Base-by-base conservation (phyloP, 2,113 vertebrate species). In the Emydura subglobosa region DNA sequence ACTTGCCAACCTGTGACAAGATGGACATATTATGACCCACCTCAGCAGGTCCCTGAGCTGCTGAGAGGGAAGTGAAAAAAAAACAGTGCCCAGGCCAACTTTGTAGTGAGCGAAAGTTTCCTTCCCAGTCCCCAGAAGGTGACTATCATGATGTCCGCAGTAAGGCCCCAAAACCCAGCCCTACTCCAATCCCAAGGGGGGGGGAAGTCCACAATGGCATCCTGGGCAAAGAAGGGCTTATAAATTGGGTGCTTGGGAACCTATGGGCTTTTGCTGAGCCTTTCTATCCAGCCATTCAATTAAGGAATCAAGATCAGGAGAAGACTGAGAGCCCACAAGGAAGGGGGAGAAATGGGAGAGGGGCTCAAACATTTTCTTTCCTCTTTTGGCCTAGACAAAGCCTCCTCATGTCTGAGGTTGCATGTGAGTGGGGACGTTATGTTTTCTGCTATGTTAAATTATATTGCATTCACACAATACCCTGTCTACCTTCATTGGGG, bases 381-480 rank as follows among this genome's bases (percentile, higher is more conserved):
- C 13, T 61, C 59, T 39, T 8, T 39, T 86, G 4, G 0, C 79
- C 68, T 83, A 53, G 59, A 88, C 27, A 74, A 57, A 53, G 5
- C 1, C 5, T 84, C 49, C 12, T 86, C 72, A 95, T 51, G 4
- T 51, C 55, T 82, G 10, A 68, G 3, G 21, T 74, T 85, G 10
- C n/a, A 79, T 29, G 25, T 34, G 89, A 27, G 50, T 82, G 44
- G 21, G 29, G 59, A 79, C 90, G 96, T 93, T 82, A 72, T 12
- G 1, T 68, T 87, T 88, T 65, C 42, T 79, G 21, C 79, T 4
- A 49, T 61, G 50, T 34, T 82, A 91, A 84, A 76, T 29, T 1
- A n/a, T 85, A n/a, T 27, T 72, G 3, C 29, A 42, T 31, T 31
- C 54, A 93, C 24, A 51, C 79, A n/a, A 16, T 78, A 9, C 61